Conservation (phyloP, 2,888 invertebrate genomes). For the Amiota minor region DNA sequence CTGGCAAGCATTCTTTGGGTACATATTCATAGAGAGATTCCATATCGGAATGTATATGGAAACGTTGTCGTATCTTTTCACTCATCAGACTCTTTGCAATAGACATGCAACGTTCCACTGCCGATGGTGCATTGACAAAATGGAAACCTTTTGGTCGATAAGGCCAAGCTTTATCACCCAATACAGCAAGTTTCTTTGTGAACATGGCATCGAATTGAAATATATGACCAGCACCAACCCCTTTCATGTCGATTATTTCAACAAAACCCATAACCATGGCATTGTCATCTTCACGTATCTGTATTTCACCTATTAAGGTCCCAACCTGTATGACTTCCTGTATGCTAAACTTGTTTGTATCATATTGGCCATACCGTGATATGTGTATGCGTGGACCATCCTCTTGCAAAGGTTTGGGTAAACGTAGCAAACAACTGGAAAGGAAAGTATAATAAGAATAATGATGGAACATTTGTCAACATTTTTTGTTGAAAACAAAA, state of each 20-base stretch:
- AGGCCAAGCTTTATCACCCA: conserved; percentile 78
- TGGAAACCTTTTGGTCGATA: conserved; percentile 78
- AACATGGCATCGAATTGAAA: conserved; percentile 78
- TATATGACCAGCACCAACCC: conserved; percentile 76
- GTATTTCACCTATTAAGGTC: conserved; percentile 78
- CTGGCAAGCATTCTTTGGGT: conserved; percentile 78
- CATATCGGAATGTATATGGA: conserved; percentile 74
- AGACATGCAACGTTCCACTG: conserved; percentile 77
- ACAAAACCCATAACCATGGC: conserved; percentile 76
- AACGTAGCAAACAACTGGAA: conserved; percentile 63
- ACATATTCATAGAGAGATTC: conserved; percentile 78
- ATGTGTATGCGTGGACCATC: conserved; percentile 76
- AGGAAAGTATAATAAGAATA: not conserved
- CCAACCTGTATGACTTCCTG: conserved; percentile 76
- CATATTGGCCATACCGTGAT: conserved; percentile 75
- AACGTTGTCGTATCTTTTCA: conserved; percentile 78
- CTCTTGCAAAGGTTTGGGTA: conserved; percentile 70
- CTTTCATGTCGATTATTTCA: conserved; percentile 77
- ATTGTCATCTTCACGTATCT: conserved; percentile 79
- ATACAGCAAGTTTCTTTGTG: conserved; percentile 77
- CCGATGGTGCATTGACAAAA: conserved; percentile 77
- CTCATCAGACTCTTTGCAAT: conserved; percentile 78
- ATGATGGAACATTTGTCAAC: not conserved
- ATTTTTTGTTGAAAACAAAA: not conserved
- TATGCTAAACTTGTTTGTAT: conserved; percentile 74